phyloP scores from a whole-genome alignment of 2,113 vertebrate genomes.

The Phalacrocorax aristotelis region DNA sequence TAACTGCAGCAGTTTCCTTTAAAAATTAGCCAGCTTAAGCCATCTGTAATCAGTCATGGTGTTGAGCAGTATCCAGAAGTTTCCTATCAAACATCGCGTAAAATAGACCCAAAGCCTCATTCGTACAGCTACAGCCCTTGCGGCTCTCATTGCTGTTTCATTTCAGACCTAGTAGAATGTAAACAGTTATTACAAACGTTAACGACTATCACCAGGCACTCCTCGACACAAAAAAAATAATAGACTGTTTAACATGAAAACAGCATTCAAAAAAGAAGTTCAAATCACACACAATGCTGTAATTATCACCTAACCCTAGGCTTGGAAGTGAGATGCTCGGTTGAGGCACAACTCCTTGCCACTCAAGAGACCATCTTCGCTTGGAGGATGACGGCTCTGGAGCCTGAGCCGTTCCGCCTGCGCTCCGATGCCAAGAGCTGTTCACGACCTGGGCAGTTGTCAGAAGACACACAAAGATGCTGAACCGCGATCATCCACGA shows the following conservation, averaged over 20 bases:
- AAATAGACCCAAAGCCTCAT: not conserved
- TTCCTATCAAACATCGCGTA: not conserved
- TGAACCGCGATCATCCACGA: not conserved
- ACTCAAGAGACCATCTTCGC: not conserved
- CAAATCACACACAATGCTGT: not conserved
- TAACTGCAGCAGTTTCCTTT: not conserved
- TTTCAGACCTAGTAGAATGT: not conserved
- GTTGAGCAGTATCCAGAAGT: not conserved
- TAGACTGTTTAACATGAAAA: not conserved
- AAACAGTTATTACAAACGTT: not conserved
- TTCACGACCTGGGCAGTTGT: not conserved
- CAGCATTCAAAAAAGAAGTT: not conserved
- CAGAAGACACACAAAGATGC: not conserved
- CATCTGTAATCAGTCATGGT: not conserved
- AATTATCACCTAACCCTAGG: not conserved
- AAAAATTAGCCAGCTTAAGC: not conserved
- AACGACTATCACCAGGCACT: not conserved
- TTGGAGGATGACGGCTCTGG: too few relatives aligned
- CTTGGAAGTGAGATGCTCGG: not conserved
- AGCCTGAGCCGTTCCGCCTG: not conserved
- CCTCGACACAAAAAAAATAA: not conserved
- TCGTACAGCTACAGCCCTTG: not conserved
- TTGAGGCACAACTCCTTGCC: not conserved
- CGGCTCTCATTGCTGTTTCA: fast-evolving
- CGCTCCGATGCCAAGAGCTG: not conserved